Conservation (phyloP, 2,888 invertebrate genomes). For the Polylopha cassiicola region DNA sequence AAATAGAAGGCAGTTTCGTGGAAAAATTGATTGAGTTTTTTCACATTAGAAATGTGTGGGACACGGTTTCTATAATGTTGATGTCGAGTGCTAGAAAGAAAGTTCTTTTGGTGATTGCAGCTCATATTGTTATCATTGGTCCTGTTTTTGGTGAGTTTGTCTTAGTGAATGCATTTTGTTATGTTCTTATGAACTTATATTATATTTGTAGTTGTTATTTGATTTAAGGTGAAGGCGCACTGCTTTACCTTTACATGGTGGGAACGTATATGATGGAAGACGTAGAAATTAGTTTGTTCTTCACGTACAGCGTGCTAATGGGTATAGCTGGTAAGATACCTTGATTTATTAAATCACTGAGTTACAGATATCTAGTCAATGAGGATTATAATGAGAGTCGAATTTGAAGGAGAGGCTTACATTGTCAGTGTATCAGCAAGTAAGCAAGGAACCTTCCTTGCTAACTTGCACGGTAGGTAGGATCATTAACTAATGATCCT, state of each 20-base stretch:
- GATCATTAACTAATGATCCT: no score
- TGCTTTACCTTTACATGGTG: conserved; percentile 67
- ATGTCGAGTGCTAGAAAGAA: conserved; percentile 40
- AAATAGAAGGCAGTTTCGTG: conserved; percentile 41
- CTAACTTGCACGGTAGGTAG: no score
- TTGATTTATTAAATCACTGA: not conserved
- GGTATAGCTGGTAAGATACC: conserved; percentile 67
- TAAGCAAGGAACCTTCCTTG: no score
- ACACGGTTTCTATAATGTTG: conserved; percentile 60
- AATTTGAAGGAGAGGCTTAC: no score
- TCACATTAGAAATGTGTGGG: conserved; percentile 56
- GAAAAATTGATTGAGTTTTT: conserved; percentile 50
- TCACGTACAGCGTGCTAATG: conserved; percentile 65
- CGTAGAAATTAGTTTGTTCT: conserved; percentile 69
- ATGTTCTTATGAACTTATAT: conserved; percentile 1
- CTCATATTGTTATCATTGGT: conserved; percentile 63
- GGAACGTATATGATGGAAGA: conserved; percentile 72
- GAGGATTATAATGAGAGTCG: no score
- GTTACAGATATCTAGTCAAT: no score
- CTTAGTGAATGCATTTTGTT: conserved; percentile 13
- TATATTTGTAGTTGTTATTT: conserved; percentile 12
- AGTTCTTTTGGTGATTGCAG: conserved; percentile 55
- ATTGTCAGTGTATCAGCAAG: no score
- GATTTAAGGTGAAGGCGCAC: conserved; percentile 69
- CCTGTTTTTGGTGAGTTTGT: conserved; percentile 58